Base-by-base conservation (phyloP, 2,113 vertebrate species). In the Centrocercus urophasianus region DNA sequence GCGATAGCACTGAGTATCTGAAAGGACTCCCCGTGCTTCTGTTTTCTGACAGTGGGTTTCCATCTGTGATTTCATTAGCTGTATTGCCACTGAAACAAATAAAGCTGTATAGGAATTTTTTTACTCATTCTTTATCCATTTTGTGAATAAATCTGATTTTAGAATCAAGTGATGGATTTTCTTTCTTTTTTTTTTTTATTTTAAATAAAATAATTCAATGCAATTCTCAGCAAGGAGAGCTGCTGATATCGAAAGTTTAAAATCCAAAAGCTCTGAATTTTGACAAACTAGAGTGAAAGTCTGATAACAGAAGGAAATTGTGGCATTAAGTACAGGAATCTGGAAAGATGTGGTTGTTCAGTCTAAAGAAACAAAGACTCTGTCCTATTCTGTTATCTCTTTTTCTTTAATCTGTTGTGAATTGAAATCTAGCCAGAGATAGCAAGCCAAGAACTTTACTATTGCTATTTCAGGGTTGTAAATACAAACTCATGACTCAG, bases 291-390 rank as follows among this genome's bases (percentile, higher is more conserved):
- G 60, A 76, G 28, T 27, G 24, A 28, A 63, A 27, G 36, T 40
- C 61, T 63, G 50, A 30, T 34, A 40, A 73, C 59, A 47, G 38
- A 90, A 89, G 74, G 66, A 85, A 71, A 69, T 30, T 36, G 54
- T 42, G 78, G 63, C 16, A 12, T 43, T 57, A 52, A 57, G 66
- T 82, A 83, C 82, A 89, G 87, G 85, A 96, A 95, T 59, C 71
- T 85, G 82, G 78, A 85, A 94, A 83, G 50, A n/a, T 73, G 43
- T 94, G 67, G 61, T 63, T 72, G 47, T 1, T 67, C 25, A 88
- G 72, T 73, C 83, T 90, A 90, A 36, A 93, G 83, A 94, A 93
- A 89, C 90, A 94, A 94, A 88, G 77, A 82, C 69, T 94, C 48
- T 90, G 61, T 95, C 66, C 83, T 70, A 45, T 84, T 92, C 59